A percentile compares a stretch with the other conserved stretches of the same genome.
Evolutionary conservation across 2,113 vertebrate genomes (phyloP).

Genomic region (Ptilorrhoa leucosticta): DNA sequence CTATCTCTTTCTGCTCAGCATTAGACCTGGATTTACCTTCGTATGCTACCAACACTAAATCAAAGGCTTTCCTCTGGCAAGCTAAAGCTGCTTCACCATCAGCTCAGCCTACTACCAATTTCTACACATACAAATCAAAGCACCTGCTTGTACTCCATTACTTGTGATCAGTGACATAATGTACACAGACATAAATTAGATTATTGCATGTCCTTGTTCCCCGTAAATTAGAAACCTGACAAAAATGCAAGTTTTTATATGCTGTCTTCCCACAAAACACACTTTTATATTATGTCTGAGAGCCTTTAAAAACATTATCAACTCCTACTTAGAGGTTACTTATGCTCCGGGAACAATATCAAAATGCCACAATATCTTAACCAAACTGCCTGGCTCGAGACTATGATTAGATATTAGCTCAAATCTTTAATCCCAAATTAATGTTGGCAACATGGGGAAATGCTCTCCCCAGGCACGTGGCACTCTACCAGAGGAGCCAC

Average conservation of each 20-base stretch:
- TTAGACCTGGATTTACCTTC: background rate
- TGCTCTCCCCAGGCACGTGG: background rate
- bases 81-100: background rate
- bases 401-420: background rate
- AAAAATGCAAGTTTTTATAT: background rate
- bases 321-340: background rate
- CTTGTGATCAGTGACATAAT: background rate
- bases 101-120: background rate
- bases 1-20: background rate
- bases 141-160: background rate
- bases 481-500: background rate
- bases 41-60: background rate
- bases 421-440: background rate
- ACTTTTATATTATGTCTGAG: background rate
- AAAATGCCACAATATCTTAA: background rate
- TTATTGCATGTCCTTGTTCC: background rate
- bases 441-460: background rate
- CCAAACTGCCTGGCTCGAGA: background rate
- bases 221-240: conserved; percentile 13
- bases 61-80: background rate
- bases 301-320: conserved; percentile 15
- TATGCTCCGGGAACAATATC: background rate
- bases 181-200: background rate
- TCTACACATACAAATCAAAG: background rate
- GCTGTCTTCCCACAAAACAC: background rate